Percentiles rank a stretch among this genome's conserved stretches.
These are phyloP conservation scores for Colius striatus DNA, from an alignment of 2,113 vertebrate genomes.

Conservation along the genomic window DNA sequence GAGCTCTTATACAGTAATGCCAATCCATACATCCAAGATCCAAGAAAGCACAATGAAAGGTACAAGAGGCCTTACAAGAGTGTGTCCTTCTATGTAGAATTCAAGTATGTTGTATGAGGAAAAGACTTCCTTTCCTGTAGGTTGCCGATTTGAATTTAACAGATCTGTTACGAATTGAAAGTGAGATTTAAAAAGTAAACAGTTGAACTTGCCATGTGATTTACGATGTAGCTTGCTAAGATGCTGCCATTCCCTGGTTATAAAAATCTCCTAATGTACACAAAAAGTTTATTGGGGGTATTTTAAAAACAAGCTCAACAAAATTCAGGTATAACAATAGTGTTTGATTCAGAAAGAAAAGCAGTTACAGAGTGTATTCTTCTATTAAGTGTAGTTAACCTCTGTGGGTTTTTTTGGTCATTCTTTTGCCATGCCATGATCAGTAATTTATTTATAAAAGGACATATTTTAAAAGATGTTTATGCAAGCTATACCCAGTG, in stretches of 20 bases:
- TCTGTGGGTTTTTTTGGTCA: neutral
- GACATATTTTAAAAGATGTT: neutral
- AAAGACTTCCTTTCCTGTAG: neutral
- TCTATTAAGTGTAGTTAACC: neutral
- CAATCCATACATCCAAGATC: neutral
- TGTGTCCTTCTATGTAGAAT: neutral
- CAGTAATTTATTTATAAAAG: neutral
- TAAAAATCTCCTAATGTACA: neutral
- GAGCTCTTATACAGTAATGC: neutral
- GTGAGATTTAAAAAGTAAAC: neutral
- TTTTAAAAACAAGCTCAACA: neutral
- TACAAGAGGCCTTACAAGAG: neutral
- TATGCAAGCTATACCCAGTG: neutral
- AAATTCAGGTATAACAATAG: neutral
- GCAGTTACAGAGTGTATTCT: neutral
- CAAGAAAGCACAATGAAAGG: neutral
- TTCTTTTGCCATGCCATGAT: neutral
- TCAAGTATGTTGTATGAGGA: neutral
- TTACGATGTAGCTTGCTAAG: neutral
- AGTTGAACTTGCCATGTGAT: neutral
- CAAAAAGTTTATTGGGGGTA: neutral
- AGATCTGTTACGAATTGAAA: neutral
- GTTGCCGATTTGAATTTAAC: neutral
- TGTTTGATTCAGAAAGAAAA: neutral
- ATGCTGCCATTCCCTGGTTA: neutral